Base-by-base conservation (phyloP, 2,113 vertebrate genomes). In the Australoheros scitulus region DNA sequence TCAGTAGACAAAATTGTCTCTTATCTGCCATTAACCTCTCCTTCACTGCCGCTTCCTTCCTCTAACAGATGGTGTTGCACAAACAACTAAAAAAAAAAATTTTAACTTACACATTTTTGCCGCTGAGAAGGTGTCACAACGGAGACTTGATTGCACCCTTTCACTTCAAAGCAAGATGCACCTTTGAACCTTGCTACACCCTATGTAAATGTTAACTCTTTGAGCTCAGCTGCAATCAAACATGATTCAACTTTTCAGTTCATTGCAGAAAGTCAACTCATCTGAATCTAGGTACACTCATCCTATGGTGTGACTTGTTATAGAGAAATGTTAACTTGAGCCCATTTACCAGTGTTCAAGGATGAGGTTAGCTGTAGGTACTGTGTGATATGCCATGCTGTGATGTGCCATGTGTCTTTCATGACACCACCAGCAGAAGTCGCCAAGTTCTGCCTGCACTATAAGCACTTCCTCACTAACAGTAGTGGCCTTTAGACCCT, bases 21-120 rank as follows among this genome's bases (percentile, higher is more conserved):
- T 61, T 57, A 87, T 81, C 76, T 41, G 29, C 24, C 17, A 61
- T 18, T 50, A 14, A 80, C 76, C 82, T 88, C 79, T 88, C 59
- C 38, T n/a, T 63, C 36, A 41, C 72, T 80, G 18, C 6, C 1
- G 24, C 76, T 92, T 92, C 85, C 92, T 92, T 92, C 91, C 91
- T 91, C 83, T 76, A 86, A 82, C 72, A 84, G 36, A 81, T 29
- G 18, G 36, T 61, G 76, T 87, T 87, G 82, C 58, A 20, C 41
- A 77, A 88, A 65, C 15, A 55, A 11, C 11, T 11, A 24, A 52
- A 4, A 58, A 61, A 1, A 57, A 57, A 20, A 50, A 58, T 57
- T 3, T 70, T 60, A 76, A 55, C 3, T 58, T 6, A 29, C 20
- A 57, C 36, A 15, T 74, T 59, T 7, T 24, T 14, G 36, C 61